Evolutionary conservation across 2,888 invertebrate genomes (phyloP).

Genomic region (Epistrophe eligans): DNA sequence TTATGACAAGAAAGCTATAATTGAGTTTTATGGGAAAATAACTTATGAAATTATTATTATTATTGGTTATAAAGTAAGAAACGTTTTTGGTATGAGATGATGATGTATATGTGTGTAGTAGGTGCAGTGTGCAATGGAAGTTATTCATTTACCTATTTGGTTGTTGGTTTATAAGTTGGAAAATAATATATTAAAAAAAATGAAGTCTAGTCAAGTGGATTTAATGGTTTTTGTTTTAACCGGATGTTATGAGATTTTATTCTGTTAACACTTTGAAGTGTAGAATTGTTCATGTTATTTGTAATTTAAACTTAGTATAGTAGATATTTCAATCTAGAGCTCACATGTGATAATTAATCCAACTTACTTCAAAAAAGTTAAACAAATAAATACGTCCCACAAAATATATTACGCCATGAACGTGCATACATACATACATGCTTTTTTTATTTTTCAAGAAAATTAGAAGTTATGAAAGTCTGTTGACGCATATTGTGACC

Average conservation of each 20-base stretch:
- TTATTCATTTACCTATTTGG: conserved; percentile 44
- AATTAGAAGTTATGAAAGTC: too few species aligned
- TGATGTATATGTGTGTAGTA: not conserved
- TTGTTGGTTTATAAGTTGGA: conserved; percentile 38
- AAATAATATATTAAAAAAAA: not conserved
- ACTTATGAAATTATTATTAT: conserved; percentile 52
- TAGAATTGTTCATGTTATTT: not conserved
- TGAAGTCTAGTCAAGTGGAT: not conserved
- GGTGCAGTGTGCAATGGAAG: conserved; percentile 15
- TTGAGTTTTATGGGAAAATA: conserved; percentile 74
- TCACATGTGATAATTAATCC: not conserved
- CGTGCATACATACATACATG: too few species aligned
- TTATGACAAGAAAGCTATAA: conserved; percentile 69
- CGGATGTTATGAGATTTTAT: conserved; percentile 5
- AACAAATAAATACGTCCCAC: not conserved
- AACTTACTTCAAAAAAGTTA: not conserved
- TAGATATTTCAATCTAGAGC: too few species aligned
- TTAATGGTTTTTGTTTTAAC: conserved; percentile 7
- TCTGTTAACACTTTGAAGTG: not conserved
- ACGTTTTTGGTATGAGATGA: conserved; percentile 17
- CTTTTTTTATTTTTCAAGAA: too few species aligned
- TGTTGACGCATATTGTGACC: too few species aligned
- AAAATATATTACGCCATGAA: too few species aligned
- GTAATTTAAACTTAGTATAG: not conserved
- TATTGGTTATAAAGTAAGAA: conserved; percentile 38